A percentile compares a stretch with the other conserved stretches of the same genome.
phyloP scores from a whole-genome alignment of 2,797 vertebrate genomes.

The Triplophysa bombifrons region DNA sequence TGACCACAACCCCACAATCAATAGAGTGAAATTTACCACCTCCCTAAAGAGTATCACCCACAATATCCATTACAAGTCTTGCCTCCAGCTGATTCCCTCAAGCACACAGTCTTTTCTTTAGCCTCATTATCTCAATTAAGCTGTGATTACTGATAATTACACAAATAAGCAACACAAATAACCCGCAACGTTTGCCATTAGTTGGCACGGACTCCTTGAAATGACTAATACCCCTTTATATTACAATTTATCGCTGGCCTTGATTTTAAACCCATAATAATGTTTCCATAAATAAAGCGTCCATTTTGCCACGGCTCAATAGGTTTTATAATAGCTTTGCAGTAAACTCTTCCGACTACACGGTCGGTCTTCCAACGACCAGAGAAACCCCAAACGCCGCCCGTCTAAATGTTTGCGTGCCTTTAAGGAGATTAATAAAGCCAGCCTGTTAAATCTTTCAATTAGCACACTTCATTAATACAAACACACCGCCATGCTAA shows the following conservation, averaged over 20 bases:
- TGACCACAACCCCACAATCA: constrained; percentile 35
- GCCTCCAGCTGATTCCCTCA: constrained; percentile 73
- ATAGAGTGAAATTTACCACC: constrained; percentile 59
- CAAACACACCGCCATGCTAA: constrained; percentile 61
- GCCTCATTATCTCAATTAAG: constrained; percentile 85
- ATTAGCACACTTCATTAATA: constrained; percentile 63
- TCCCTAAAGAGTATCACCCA: constrained; percentile 46
- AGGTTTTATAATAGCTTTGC: constrained; percentile 20
- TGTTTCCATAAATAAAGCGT: constrained; percentile 2
- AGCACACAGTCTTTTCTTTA: constrained; percentile 72
- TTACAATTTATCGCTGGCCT: constrained; percentile 32
- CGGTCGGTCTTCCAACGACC: neutral
- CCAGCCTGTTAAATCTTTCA: constrained; percentile 61
- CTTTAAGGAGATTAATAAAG: constrained; percentile 61
- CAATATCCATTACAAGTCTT: constrained; percentile 72
- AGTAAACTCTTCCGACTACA: neutral
- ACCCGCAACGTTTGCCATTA: constrained; percentile 64
- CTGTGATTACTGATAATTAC: constrained; percentile 80
- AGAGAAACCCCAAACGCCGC: constrained; percentile 20
- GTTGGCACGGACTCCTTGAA: constrained; percentile 49
- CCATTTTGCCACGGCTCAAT: constrained; percentile 5
- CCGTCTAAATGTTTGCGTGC: constrained; percentile 34
- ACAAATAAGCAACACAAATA: constrained; percentile 69
- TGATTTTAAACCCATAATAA: constrained; percentile 44
- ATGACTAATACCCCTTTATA: constrained; percentile 31